These are phyloP conservation scores for Dendrolimus kikuchii DNA, from an alignment of 1,140 invertebrate species.

Conservation along the genomic window DNA sequence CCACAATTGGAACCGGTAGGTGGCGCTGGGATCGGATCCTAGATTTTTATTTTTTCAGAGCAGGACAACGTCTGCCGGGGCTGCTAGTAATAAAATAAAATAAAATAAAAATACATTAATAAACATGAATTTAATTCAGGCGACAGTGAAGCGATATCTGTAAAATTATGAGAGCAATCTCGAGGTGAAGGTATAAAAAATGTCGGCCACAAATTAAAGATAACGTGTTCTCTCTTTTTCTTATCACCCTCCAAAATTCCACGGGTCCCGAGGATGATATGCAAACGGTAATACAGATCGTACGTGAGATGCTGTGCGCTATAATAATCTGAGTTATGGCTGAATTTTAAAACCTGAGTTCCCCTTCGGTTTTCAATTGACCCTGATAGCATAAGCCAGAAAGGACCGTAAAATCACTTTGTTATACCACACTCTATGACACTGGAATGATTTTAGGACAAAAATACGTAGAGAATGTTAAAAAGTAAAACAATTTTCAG, in stretches of 20 bases:
- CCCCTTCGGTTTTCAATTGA: constrained; percentile 17
- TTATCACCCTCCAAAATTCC: constrained; percentile 32
- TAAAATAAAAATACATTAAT: too few relatives aligned
- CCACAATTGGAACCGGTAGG: too few relatives aligned
- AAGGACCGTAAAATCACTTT: constrained; percentile 25
- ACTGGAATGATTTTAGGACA: not conserved
- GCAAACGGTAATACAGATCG: constrained; percentile 53
- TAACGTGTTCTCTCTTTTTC: constrained; percentile 27
- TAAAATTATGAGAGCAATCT: not conserved
- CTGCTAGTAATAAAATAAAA: too few relatives aligned
- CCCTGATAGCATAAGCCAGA: constrained; percentile 20
- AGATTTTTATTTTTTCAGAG: too few relatives aligned
- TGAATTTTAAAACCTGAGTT: constrained; percentile 39
- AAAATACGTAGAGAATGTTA: not conserved
- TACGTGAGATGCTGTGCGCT: constrained; percentile 49
- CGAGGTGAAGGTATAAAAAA: constrained; percentile 1
- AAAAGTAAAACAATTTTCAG: not conserved
- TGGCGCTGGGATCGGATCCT: too few relatives aligned
- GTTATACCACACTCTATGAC: not conserved
- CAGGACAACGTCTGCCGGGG: too few relatives aligned
- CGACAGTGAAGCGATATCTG: too few relatives aligned
- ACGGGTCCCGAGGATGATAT: constrained; percentile 27
- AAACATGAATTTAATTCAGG: too few relatives aligned
- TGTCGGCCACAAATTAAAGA: constrained; percentile 10
- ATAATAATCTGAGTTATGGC: constrained; percentile 40